These are phyloP conservation scores for Trilocha varians DNA, from an alignment of 2,888 invertebrate genomes.

Conservation along the genomic window DNA sequence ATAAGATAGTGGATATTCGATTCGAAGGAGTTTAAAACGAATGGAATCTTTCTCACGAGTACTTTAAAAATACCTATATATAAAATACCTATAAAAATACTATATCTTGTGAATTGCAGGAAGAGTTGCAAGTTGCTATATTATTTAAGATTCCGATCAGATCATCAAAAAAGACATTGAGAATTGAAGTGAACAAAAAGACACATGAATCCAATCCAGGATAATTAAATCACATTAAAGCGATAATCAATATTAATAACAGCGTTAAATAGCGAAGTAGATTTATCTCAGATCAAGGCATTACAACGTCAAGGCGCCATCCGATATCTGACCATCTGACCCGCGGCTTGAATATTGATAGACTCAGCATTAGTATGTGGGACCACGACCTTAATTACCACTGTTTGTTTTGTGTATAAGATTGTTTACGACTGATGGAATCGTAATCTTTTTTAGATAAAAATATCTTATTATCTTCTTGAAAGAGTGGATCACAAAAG, in stretches of 20 bases:
- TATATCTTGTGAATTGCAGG: too few species aligned
- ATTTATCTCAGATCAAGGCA: neutral
- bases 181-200: neutral
- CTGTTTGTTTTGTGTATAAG: constrained; percentile 40
- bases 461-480: neutral
- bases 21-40: too few species aligned
- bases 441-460: neutral
- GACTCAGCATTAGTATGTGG: constrained; percentile 38
- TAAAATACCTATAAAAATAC: too few species aligned
- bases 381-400: constrained; percentile 51
- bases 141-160: too few species aligned
- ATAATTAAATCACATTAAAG: neutral
- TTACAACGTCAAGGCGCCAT: neutral
- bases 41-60: too few species aligned
- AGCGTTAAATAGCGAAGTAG: neutral
- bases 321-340: constrained; percentile 37
- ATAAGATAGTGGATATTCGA: too few species aligned
- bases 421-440: neutral
- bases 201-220: neutral
- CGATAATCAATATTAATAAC: neutral
- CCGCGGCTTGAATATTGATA: constrained; percentile 49
- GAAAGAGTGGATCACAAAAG: too few species aligned
- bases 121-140: too few species aligned
- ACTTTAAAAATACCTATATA: too few species aligned
- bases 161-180: neutral